phyloP scores from a whole-genome alignment of 2,888 invertebrate species.

The Tanytarsus gracilentus region DNA sequence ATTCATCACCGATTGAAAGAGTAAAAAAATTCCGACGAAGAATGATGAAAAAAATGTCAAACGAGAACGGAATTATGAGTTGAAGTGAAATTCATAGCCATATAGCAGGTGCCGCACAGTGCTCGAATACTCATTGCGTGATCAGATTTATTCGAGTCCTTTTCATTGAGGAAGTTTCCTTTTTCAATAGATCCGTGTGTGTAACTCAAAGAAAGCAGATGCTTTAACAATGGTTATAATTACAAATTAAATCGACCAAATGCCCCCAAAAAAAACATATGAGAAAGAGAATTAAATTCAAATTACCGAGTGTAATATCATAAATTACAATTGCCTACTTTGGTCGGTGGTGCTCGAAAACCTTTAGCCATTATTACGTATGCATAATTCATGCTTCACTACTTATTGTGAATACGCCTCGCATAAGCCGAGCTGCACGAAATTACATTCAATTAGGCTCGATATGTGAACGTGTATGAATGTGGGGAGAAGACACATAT shows the following conservation, averaged over 20 bases:
- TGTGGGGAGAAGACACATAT: not conserved
- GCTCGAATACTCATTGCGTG: not conserved
- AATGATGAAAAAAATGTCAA: not conserved
- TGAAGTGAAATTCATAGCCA: not conserved
- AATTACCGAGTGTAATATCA: slow-evolving; percentile 25
- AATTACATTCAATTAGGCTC: slow-evolving; percentile 27
- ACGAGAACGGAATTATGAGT: not conserved
- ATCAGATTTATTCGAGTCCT: not conserved
- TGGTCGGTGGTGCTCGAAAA: slow-evolving; percentile 4
- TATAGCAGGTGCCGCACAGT: slow-evolving; percentile 1
- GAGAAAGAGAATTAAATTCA: slow-evolving; percentile 26
- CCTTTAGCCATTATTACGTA: slow-evolving; percentile 9
- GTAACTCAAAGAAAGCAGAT: not conserved
- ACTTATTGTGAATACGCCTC: slow-evolving; percentile 27
- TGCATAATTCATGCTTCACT: slow-evolving; percentile 25
- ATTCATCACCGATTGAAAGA: no score
- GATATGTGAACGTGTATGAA: no score
- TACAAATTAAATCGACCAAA: not conserved
- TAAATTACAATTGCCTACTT: slow-evolving; percentile 15
- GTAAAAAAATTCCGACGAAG: no score
- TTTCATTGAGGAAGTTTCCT: not conserved
- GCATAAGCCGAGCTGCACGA: slow-evolving; percentile 19
- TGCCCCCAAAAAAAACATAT: not conserved
- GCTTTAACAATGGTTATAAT: not conserved
- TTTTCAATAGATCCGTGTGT: not conserved